A percentile compares a stretch with the other conserved stretches of the same genome.
These are phyloP conservation scores for Diadophis punctatus DNA, from an alignment of 2,113 vertebrate species.

Conservation along the genomic window DNA sequence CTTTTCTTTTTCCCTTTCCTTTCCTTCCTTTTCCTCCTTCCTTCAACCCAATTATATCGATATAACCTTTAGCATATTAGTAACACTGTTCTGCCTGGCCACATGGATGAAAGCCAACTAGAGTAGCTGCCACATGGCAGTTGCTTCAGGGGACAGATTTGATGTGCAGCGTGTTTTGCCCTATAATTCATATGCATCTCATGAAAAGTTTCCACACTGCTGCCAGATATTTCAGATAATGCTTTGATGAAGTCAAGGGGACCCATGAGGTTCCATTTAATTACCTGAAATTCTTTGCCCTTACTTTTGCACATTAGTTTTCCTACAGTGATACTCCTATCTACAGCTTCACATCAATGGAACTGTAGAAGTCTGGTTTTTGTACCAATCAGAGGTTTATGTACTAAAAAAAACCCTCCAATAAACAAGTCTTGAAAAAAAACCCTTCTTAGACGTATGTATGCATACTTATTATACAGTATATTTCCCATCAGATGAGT, in stretches of 20 bases:
- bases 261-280: background rate
- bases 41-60: background rate
- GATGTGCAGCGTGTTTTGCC: background rate
- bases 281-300: background rate
- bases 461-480: background rate
- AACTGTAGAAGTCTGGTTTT: background rate
- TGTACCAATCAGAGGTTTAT: background rate
- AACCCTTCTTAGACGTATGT: background rate
- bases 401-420: background rate
- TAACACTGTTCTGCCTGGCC: background rate
- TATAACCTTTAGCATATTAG: background rate
- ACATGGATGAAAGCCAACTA: background rate
- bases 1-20: background rate
- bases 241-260: background rate
- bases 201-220: background rate
- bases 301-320: background rate
- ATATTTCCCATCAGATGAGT: background rate
- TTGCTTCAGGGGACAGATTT: background rate
- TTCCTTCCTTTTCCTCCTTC: background rate
- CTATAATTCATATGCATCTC: background rate
- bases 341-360: too few species aligned
- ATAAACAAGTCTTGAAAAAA: background rate
- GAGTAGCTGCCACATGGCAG: background rate
- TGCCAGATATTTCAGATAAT: background rate
- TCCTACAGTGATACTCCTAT: background rate